These are phyloP conservation scores for Ischnus inquisitorius DNA, from an alignment of 2,888 invertebrate species.

Conservation along the genomic window DNA sequence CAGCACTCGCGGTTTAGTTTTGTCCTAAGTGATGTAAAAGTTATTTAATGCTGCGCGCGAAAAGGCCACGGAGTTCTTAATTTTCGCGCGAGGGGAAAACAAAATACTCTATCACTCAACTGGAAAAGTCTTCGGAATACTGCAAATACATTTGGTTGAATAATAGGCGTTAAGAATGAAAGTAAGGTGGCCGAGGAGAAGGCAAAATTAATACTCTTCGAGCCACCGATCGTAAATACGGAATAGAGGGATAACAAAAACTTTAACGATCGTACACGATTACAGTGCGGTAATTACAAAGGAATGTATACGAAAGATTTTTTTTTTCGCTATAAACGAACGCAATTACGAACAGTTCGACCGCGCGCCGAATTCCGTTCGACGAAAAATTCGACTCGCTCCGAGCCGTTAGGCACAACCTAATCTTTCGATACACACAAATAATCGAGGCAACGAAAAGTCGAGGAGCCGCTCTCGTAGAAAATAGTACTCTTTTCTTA, in stretches of 20 bases:
- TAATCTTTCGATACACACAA: slow-evolving; percentile 1
- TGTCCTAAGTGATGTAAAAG: background rate
- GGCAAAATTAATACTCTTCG: slow-evolving; percentile 40
- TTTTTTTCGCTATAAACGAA: slow-evolving; percentile 34
- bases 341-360: background rate
- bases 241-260: slow-evolving; percentile 41
- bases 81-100: slow-evolving; percentile 37
- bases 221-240: slow-evolving; percentile 4
- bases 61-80: background rate
- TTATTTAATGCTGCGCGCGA: background rate
- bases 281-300: slow-evolving; percentile 52
- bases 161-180: slow-evolving; percentile 77
- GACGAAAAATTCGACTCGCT: slow-evolving; percentile 22
- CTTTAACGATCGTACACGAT: slow-evolving; percentile 23
- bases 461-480: background rate
- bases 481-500: slow-evolving; percentile 11
- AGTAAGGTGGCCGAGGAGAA: slow-evolving; percentile 29
- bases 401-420: background rate
- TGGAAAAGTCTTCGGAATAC: slow-evolving; percentile 72
- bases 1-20: too few species aligned
- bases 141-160: slow-evolving; percentile 72
- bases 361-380: slow-evolving; percentile 28
- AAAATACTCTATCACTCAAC: slow-evolving; percentile 57
- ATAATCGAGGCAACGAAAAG: slow-evolving; percentile 24
- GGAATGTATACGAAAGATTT: slow-evolving; percentile 73